Evolutionary conservation across 2,888 invertebrate species (phyloP), one percentile per base, ranked within the genome.

Genomic region (Allygus modestus): DNA sequence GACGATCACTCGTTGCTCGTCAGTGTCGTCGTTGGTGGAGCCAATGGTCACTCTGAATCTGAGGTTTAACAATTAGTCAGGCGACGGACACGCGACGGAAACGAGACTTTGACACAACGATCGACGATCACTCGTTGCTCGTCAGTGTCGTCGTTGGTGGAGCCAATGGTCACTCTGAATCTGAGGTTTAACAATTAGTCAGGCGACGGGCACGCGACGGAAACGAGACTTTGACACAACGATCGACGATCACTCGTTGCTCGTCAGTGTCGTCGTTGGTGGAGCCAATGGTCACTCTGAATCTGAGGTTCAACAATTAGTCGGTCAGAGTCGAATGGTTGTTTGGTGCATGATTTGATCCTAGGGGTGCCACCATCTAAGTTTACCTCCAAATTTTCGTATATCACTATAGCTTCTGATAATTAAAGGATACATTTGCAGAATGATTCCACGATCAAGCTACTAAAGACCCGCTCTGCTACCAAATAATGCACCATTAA

Each of bases 21-120:
- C 65, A 15, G 46, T 12, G 46, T 46, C 46, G 1, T 12, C 12
- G 17, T 46, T 12, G 46, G 9, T 12, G 12, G 17, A 46, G 12
- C 46, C 46, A 46, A 46, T 15, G 46, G 15, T 15, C 15, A 17
- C 17, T 15, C 15, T 46, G 46, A 15, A 46, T 15, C 37, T n/a
- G n/a, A n/a, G n/a, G n/a, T n/a, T n/a, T n/a, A n/a, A n/a, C 79
- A 79, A 79, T 79, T 79, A 79, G 54, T 23, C 31, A 20, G 79
- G 33, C 4, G 58, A 26, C 20, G 33, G 17, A 51, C 79, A 79
- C 79, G 79, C 79, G 79, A 79, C 79, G 58, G 58, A 17, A 77
- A 71, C 71, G 37, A 71, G 71, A 41, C 71, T 71, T 71, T 71
- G 71, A 71, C 71, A 20, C 65, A 65, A 28, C 28, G 65, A 65